These are phyloP conservation scores for Nettapus auritus DNA, from an alignment of 2,113 vertebrate species.

Conservation along the genomic window DNA sequence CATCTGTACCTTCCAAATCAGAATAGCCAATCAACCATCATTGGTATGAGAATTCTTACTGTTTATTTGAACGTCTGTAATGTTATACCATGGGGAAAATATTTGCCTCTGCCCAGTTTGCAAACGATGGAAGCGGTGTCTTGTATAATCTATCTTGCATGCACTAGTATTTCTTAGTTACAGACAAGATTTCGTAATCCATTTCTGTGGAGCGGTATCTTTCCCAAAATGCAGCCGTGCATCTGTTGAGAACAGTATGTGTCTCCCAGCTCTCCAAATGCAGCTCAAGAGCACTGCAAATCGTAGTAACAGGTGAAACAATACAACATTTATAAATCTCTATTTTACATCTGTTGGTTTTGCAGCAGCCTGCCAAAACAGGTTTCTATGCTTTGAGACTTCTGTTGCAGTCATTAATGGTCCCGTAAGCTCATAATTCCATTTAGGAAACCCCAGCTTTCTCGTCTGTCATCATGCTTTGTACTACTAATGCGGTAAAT, in stretches of 20 bases:
- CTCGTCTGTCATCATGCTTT: not conserved
- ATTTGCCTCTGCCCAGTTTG: not conserved
- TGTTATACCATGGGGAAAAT: not conserved
- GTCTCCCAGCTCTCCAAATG: not conserved
- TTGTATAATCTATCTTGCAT: not conserved
- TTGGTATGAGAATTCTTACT: not conserved
- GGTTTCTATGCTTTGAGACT: not conserved
- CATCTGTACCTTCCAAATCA: not conserved
- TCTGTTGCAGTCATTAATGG: not conserved
- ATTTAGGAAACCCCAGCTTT: not conserved
- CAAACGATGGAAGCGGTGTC: not conserved
- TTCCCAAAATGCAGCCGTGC: not conserved
- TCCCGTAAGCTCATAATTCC: not conserved
- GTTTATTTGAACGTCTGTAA: not conserved
- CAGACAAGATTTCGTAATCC: not conserved
- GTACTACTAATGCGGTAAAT: not conserved
- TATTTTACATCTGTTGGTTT: not conserved
- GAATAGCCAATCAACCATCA: not conserved
- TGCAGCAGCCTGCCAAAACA: not conserved
- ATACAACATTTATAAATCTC: not conserved
- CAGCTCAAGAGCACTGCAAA: not conserved
- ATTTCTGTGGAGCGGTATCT: not conserved
- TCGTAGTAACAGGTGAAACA: not conserved
- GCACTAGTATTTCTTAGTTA: not conserved
- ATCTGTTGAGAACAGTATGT: not conserved